Evolutionary conservation across 2,888 invertebrate genomes (phyloP).

Genomic region (Bellardia pandia): DNA sequence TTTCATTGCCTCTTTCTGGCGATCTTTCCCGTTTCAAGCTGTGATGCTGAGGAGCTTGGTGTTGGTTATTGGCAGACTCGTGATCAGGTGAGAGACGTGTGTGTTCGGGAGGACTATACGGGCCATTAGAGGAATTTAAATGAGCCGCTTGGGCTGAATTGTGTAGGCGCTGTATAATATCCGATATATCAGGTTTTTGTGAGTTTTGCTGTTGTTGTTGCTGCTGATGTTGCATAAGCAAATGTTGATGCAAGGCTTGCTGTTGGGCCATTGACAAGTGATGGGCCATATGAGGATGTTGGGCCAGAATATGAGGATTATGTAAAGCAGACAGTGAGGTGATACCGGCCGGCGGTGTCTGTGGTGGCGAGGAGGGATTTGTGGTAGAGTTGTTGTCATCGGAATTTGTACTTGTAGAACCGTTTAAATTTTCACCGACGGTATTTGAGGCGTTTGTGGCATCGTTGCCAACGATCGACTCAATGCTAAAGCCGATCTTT

Average conservation of each 20-base stretch:
- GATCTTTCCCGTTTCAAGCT: constrained; percentile 82
- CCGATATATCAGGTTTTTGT: constrained; percentile 81
- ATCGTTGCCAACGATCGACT: constrained; percentile 94
- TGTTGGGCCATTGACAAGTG: constrained; percentile 80
- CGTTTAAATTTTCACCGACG: constrained; percentile 73
- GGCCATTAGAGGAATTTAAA: constrained; percentile 71
- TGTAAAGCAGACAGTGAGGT: constrained; percentile 70
- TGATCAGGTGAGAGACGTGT: constrained; percentile 76
- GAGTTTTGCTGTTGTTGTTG: constrained; percentile 75
- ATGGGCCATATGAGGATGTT: constrained; percentile 76
- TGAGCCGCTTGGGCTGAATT: constrained; percentile 79
- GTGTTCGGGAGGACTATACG: constrained; percentile 77
- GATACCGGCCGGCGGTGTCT: constrained; percentile 78
- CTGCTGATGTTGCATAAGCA: constrained; percentile 77
- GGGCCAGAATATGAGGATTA: constrained; percentile 74
- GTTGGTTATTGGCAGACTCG: constrained; percentile 30
- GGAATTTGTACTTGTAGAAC: constrained; percentile 71
- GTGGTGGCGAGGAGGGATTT: constrained; percentile 80
- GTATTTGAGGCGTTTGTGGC: constrained; percentile 74
- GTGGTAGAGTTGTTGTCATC: constrained; percentile 63
- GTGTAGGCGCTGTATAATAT: constrained; percentile 82
- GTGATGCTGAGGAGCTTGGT: constrained; percentile 51
- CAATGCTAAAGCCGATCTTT: constrained; percentile 97
- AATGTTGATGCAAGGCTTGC: constrained; percentile 81
- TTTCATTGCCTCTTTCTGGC: constrained; percentile 79